Evolutionary conservation across 1,140 invertebrate species (phyloP).

Genomic region (Nilaparvata lugens): DNA sequence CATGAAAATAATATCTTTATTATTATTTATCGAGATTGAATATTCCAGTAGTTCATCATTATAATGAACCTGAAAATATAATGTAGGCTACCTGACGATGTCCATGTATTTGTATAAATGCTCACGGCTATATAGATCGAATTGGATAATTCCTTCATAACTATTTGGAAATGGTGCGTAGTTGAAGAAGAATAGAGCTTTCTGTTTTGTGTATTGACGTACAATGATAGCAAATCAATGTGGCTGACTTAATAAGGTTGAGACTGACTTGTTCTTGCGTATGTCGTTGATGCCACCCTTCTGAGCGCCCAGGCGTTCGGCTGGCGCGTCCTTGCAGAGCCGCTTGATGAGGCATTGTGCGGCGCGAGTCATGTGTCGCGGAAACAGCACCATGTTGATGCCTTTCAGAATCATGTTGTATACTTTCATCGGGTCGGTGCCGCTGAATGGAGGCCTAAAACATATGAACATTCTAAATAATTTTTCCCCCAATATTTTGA

Average conservation of each 20-base stretch:
- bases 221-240: constrained; percentile 25
- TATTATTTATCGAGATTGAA: too few species aligned
- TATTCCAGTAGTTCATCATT: too few species aligned
- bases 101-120: too few species aligned
- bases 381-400: constrained; percentile 82
- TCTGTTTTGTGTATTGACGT: too few species aligned
- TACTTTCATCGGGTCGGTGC: constrained; percentile 87
- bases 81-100: too few species aligned
- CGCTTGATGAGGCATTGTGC: constrained; percentile 79
- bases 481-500: too few species aligned
- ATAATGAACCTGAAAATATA: too few species aligned
- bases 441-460: constrained; percentile 83
- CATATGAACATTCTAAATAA: background rate
- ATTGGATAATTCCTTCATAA: too few species aligned
- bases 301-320: constrained; percentile 88
- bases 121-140: too few species aligned
- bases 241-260: constrained; percentile 24
- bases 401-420: constrained; percentile 93
- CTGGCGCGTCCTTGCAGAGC: constrained; percentile 77
- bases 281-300: constrained; percentile 86
- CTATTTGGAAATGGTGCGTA: too few species aligned
- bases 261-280: constrained; percentile 74
- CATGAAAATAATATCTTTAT: too few species aligned
- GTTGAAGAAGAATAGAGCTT: too few species aligned
- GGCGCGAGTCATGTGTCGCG: constrained; percentile 63